Evolutionary conservation across 2,797 vertebrate species (phyloP), one percentile per base, ranked within the genome.

Genomic region (Hyperoplus immaculatus): DNA sequence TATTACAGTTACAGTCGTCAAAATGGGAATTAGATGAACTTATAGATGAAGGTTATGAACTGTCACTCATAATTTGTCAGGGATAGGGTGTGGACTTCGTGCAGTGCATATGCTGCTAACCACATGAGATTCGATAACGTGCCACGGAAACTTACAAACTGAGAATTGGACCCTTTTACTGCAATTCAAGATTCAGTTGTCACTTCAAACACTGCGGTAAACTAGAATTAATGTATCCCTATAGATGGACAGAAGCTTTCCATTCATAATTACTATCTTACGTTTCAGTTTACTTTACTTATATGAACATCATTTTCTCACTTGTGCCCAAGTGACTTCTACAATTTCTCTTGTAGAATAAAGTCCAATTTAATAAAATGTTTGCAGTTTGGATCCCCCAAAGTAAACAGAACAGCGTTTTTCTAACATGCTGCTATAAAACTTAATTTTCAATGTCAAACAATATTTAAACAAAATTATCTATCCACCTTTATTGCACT

Each of bases 1-100:
- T 84, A 81, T 84, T 74, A 65, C 66, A 83, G 59, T 80, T 78
- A 79, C 57, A 71, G 72, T 73, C 6, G 72, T 88, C 55, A 75
- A 72, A 85, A 78, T 78, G 46, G 59, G 76, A 85, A 77, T 55
- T 81, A 75, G 81, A 75, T 82, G n/a, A n/a, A n/a, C n/a, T n/a
- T n/a, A n/a, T n/a, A n/a, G n/a, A n/a, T n/a, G n/a, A n/a, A 58
- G 45, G 45, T 77, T 80, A 73, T 80, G 59, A 77, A 60, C 29
- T 59, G 42, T 79, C 56, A 68, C 74, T 71, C 76, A 77, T 81
- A 78, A 59, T 77, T 72, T 87, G 86, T 88, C 78, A 57, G 71
- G 29, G 29, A 29, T 29, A 29, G 29, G 75, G 69, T 82, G 77
- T 83, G 78, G 56, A 18, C 78, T 72, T 84, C 57, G 72, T 87